A percentile compares a stretch with the other conserved stretches of the same genome.
These are phyloP conservation scores for Capricornis sumatraensis DNA, from an alignment of 2,113 vertebrate species.

Conservation along the genomic window DNA sequence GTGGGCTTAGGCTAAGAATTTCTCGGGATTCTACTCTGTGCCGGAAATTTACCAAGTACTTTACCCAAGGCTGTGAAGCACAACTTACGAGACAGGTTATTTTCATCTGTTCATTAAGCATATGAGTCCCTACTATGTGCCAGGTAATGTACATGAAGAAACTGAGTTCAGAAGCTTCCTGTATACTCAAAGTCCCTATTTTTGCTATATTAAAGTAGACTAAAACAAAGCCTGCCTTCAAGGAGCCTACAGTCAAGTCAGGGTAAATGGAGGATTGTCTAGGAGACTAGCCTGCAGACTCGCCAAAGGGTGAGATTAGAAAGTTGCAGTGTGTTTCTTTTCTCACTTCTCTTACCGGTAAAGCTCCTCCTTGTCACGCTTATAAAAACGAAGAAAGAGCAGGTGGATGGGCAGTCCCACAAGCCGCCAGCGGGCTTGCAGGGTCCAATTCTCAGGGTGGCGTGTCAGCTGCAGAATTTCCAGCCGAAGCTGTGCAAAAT, in stretches of 20 bases:
- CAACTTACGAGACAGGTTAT: background rate
- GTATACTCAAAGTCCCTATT: background rate
- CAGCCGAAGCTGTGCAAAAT: slow-evolving; percentile 84
- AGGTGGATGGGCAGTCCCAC: slow-evolving; percentile 84
- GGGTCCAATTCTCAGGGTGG: slow-evolving; percentile 87
- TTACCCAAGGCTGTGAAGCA: background rate
- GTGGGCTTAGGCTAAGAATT: background rate
- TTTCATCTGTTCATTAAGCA: background rate
- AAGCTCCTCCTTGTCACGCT: slow-evolving; percentile 84
- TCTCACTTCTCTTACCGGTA: slow-evolving; percentile 76
- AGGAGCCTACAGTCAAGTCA: background rate
- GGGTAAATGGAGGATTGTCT: background rate
- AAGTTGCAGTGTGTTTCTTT: background rate
- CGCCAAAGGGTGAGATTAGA: background rate
- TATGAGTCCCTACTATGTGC: background rate
- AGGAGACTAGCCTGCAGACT: background rate
- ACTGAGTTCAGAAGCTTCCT: background rate
- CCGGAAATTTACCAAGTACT: background rate
- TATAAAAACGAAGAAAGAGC: slow-evolving; percentile 87
- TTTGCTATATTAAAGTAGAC: background rate
- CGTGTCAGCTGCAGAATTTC: slow-evolving; percentile 91
- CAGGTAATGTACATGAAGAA: background rate
- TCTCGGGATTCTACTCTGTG: background rate
- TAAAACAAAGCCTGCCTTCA: background rate
- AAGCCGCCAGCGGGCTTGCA: slow-evolving; percentile 91